Evolutionary conservation across 2,888 invertebrate species (phyloP).

Genomic region (Callosobruchus maculatus): DNA sequence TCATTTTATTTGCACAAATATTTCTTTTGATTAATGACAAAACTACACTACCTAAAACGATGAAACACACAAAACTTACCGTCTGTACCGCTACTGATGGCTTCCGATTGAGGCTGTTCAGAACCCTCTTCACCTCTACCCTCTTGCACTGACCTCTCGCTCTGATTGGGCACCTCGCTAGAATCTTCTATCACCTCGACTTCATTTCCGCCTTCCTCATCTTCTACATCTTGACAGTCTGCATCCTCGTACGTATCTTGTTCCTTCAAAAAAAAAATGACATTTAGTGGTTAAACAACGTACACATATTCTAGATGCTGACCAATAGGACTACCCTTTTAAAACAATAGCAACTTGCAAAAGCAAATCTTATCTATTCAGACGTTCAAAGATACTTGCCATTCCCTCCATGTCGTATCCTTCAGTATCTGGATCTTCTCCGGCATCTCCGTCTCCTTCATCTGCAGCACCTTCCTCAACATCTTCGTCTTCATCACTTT

Average conservation of each 20-base stretch:
- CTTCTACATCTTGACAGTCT: constrained; percentile 54
- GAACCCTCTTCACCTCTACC: constrained; percentile 48
- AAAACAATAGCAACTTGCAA: too few relatives aligned
- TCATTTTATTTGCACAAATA: too few relatives aligned
- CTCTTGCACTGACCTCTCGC: constrained; percentile 39
- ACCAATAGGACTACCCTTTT: too few relatives aligned
- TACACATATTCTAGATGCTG: too few relatives aligned
- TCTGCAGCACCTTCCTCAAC: constrained; percentile 52
- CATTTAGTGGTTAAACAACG: too few relatives aligned
- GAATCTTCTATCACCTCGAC: constrained; percentile 62
- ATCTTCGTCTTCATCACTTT: constrained; percentile 77
- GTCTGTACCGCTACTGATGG: constrained; percentile 74
- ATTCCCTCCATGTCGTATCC: constrained; percentile 55
- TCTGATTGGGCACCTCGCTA: constrained; percentile 63
- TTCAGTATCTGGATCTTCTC: constrained; percentile 56
- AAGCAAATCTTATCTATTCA: too few relatives aligned
- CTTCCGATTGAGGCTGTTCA: constrained; percentile 56
- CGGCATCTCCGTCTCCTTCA: constrained; percentile 53
- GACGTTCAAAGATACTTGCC: constrained; percentile 24
- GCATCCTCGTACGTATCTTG: constrained; percentile 55
- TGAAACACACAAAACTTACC: constrained; percentile 42
- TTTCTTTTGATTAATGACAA: neutral
- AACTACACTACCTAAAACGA: neutral
- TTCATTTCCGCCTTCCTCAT: constrained; percentile 51
- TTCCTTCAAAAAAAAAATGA: constrained; percentile 44